These are phyloP conservation scores for Gephyroberyx darwinii DNA, from an alignment of 2,797 vertebrate genomes.

Conservation along the genomic window DNA sequence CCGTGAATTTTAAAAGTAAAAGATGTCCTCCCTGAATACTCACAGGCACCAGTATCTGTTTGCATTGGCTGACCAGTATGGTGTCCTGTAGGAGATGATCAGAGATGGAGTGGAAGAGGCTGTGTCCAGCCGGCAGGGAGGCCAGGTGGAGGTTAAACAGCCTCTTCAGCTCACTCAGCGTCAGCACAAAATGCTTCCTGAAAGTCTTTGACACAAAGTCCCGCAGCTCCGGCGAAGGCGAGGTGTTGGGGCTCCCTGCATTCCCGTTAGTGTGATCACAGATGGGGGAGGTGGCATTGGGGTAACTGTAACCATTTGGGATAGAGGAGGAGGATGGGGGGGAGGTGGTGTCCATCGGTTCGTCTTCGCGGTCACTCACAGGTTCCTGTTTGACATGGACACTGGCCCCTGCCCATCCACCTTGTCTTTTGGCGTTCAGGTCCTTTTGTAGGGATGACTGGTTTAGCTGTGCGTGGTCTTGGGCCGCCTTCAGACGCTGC, in stretches of 20 bases:
- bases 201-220: constrained; percentile 91
- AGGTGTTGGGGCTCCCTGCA: constrained; percentile 63
- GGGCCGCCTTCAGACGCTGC: constrained; percentile 87
- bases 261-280: constrained; percentile 83
- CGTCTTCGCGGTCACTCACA: constrained; percentile 79
- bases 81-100: constrained; percentile 96
- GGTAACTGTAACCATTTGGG: constrained; percentile 86
- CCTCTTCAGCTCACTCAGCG: constrained; percentile 95
- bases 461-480: constrained; percentile 84
- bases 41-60: constrained; percentile 98
- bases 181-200: constrained; percentile 93
- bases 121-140: constrained; percentile 89
- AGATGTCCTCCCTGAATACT: constrained; percentile 75
- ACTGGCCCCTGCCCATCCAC: constrained; percentile 17
- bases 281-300: constrained; percentile 64
- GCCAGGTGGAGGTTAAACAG: constrained; percentile 96
- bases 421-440: constrained; percentile 78
- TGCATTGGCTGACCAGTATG: constrained; percentile 90
- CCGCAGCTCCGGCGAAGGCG: constrained; percentile 84
- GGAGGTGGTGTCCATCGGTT: constrained; percentile 87
- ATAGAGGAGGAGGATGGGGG: constrained; percentile 56
- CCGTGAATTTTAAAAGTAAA: background rate
- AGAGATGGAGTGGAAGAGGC: constrained; percentile 89
- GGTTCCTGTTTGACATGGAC: constrained; percentile 89
- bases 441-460: constrained; percentile 85